These are phyloP conservation scores for Brachyhypopomus gauderio DNA, from an alignment of 2,113 vertebrate species.

Conservation along the genomic window DNA sequence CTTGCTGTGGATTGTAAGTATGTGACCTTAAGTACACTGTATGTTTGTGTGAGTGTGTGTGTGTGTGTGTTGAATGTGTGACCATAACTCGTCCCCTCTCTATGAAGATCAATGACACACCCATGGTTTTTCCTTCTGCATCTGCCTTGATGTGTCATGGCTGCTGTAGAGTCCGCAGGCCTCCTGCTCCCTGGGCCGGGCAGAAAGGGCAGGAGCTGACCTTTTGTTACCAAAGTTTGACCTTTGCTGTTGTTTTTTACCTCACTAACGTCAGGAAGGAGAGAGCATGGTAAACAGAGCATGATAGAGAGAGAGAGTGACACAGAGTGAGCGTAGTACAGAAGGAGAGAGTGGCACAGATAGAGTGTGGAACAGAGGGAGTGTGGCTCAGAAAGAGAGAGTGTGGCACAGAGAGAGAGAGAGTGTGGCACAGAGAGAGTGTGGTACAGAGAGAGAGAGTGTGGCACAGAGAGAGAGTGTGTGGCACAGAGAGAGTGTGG, in stretches of 20 bases:
- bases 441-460: no score
- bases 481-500: no score
- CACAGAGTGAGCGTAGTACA: not conserved
- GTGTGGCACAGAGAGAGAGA: no score
- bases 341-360: not conserved
- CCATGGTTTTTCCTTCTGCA: conserved; percentile 19
- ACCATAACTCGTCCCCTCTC: conserved; percentile 51
- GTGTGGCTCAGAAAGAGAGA: no score
- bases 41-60: conserved; percentile 17
- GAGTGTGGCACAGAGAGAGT: no score
- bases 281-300: conserved; percentile 15
- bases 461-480: no score
- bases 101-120: conserved; percentile 34
- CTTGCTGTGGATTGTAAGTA: conserved; percentile 34
- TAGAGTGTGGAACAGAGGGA: no score
- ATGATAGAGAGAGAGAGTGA: not conserved
- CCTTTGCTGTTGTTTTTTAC: conserved; percentile 52
- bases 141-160: conserved; percentile 46
- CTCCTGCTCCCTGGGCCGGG: conserved; percentile 2
- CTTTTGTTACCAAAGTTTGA: conserved; percentile 55
- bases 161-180: conserved; percentile 12
- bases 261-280: conserved; percentile 39
- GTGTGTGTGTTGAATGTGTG: conserved; percentile 9
- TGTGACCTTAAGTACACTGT: conserved; percentile 18
- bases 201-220: conserved; percentile 52